A percentile compares a stretch with the other conserved stretches of the same genome.
Conservation (phyloP, 2,113 vertebrate genomes). For the Rhinogobius similis region DNA sequence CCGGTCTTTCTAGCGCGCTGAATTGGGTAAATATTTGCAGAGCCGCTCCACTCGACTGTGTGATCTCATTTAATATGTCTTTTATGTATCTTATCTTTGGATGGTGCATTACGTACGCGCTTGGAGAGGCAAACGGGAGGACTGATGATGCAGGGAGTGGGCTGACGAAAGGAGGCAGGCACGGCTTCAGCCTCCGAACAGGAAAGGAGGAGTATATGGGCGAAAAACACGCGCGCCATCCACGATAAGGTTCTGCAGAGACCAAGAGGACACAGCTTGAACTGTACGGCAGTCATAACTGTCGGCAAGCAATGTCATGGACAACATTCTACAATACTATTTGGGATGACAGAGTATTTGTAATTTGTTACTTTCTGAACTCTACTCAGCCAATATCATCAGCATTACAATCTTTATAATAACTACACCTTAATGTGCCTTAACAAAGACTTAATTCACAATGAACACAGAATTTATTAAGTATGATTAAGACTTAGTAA, state of each 20-base stretch:
- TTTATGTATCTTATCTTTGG: background rate
- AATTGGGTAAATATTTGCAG: conserved; percentile 1
- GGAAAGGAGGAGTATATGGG: background rate
- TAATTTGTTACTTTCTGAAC: no score
- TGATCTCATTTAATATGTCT: background rate
- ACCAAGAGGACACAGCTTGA: no score
- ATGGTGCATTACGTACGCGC: background rate
- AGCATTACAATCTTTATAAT: no score
- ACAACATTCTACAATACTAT: no score
- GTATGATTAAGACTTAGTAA: no score
- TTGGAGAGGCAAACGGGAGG: background rate
- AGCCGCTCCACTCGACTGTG: background rate
- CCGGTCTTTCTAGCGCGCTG: background rate
- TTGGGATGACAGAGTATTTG: no score
- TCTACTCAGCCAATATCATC: no score
- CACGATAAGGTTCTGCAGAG: background rate
- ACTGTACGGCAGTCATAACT: no score
- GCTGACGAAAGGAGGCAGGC: background rate
- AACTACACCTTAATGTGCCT: no score
- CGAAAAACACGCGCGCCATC: background rate
- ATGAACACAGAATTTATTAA: no score
- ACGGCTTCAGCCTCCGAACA: background rate
- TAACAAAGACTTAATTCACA: no score
- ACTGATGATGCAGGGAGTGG: background rate
- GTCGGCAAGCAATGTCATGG: no score